Evolutionary conservation across 2,888 invertebrate genomes (phyloP).

Genomic region (Himalopsyche kuldschensis): DNA sequence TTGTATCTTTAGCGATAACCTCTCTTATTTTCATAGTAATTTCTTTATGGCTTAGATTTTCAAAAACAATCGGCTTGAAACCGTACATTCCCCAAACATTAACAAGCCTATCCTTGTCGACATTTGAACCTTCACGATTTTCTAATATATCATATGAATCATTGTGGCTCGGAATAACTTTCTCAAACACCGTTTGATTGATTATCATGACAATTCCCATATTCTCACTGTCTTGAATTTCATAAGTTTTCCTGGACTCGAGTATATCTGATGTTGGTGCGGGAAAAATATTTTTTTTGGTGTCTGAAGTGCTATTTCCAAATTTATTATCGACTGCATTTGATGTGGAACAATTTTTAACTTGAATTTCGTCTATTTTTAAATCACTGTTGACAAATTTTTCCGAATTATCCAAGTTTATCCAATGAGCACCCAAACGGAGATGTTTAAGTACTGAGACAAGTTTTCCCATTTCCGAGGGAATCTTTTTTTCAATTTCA

Average conservation of each 20-base stretch:
- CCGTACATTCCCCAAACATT: conserved; percentile 48
- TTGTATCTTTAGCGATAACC: neutral
- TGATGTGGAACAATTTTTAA: neutral
- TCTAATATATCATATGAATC: conserved; percentile 42
- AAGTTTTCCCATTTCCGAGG: neutral
- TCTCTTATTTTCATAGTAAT: neutral
- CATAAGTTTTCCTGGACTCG: neutral
- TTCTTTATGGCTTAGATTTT: conserved; percentile 42
- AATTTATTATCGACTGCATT: neutral
- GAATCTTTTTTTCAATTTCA: neutral
- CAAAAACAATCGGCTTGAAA: conserved; percentile 44
- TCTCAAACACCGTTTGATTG: conserved; percentile 48
- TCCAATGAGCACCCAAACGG: neutral
- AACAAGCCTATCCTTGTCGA: conserved; percentile 45
- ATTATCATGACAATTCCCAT: conserved; percentile 49
- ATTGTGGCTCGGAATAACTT: conserved; percentile 38
- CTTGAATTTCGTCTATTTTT: neutral
- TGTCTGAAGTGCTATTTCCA: neutral
- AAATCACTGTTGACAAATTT: neutral
- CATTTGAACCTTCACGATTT: conserved; percentile 47
- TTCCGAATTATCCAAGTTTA: neutral
- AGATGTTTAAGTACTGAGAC: neutral
- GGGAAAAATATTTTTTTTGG: neutral
- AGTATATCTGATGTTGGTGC: neutral
- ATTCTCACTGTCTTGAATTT: neutral